Evolutionary conservation across 2,888 invertebrate genomes (phyloP).

Genomic region (Cotesia congregata): DNA sequence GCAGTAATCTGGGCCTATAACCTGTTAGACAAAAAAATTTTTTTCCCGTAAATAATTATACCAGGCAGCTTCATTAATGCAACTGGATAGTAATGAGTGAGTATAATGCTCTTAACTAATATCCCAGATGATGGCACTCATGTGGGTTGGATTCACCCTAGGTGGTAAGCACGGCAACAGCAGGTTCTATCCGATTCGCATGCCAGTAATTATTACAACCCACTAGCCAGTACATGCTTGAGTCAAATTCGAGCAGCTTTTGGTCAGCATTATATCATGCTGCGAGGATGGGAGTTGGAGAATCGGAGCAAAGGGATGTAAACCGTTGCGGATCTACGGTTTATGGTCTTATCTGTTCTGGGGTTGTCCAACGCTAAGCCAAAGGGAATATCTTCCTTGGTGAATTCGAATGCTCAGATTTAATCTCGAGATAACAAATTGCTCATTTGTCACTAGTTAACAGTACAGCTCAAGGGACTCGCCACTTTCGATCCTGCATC

Average conservation of each 20-base stretch:
- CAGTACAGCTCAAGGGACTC: background rate
- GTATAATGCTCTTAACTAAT: constrained; percentile 49
- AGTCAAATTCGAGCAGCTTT: constrained; percentile 16
- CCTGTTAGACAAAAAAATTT: background rate
- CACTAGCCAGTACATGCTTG: background rate
- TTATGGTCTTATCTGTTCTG: constrained; percentile 32
- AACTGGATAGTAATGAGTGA: constrained; percentile 44
- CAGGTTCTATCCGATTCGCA: constrained; percentile 35
- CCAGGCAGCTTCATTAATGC: constrained; percentile 41
- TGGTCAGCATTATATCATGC: background rate
- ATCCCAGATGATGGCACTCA: constrained; percentile 29
- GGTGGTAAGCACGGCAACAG: constrained; percentile 30
- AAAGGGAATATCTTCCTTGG: background rate
- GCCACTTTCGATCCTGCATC: too few relatives aligned
- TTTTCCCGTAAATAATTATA: constrained; percentile 12
- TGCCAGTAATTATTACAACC: constrained; percentile 32
- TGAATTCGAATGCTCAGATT: constrained; percentile 1
- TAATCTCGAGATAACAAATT: constrained; percentile 8
- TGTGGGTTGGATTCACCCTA: background rate
- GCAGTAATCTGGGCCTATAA: background rate
- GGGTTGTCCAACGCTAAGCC: constrained; percentile 6
- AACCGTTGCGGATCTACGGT: constrained; percentile 19
- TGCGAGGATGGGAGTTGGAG: constrained; percentile 9
- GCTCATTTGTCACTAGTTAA: constrained; percentile 8
- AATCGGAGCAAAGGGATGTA: constrained; percentile 19